Conservation (phyloP, 2,888 invertebrate genomes). For the Pteria penguin region DNA sequence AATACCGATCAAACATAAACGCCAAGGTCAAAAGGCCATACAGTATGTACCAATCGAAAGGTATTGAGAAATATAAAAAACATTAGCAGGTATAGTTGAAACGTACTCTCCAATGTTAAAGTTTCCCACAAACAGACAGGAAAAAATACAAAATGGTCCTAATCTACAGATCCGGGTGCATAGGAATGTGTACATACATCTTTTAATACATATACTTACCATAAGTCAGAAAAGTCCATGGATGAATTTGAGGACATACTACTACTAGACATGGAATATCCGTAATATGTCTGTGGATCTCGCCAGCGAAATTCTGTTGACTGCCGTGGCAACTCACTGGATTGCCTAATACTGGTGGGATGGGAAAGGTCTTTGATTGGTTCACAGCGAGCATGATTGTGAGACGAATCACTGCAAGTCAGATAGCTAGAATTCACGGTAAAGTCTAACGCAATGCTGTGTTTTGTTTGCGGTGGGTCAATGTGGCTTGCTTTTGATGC, state of each 20-base stretch:
- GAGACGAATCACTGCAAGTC: constrained; percentile 16
- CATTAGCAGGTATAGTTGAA: too few relatives aligned
- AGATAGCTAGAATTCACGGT: constrained; percentile 21
- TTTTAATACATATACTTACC: too few relatives aligned
- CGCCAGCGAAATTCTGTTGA: neutral
- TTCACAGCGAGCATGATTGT: constrained; percentile 5
- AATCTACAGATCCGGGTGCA: too few relatives aligned
- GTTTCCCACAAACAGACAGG: too few relatives aligned
- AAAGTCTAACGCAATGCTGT: neutral
- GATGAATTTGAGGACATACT: neutral
- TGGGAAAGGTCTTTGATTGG: neutral
- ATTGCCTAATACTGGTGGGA: neutral
- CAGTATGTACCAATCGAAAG: too few relatives aligned
- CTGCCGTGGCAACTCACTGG: neutral
- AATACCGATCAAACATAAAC: too few relatives aligned
- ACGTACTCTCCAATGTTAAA: too few relatives aligned
- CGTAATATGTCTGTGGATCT: neutral
- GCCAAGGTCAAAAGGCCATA: too few relatives aligned
- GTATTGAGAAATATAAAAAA: too few relatives aligned
- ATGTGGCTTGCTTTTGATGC: neutral
- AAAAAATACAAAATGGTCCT: too few relatives aligned
- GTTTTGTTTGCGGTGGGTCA: too few relatives aligned
- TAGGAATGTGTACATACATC: too few relatives aligned
- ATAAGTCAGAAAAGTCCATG: neutral
- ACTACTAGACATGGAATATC: neutral